phyloP scores from a whole-genome alignment of 2,888 invertebrate species.

The Caenorhabditis drosophilae region DNA sequence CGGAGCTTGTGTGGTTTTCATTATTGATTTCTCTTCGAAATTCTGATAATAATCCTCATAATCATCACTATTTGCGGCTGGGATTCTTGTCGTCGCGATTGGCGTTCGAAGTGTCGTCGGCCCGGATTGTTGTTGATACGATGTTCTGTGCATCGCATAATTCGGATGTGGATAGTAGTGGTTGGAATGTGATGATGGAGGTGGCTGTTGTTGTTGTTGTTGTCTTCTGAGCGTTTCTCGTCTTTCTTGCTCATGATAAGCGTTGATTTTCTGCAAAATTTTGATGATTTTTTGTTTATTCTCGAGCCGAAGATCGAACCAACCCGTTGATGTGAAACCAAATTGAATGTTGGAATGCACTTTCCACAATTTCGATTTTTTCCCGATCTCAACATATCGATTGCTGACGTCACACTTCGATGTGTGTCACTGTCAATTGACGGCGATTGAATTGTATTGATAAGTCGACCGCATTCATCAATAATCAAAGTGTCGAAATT shows the following conservation, averaged over 20 bases:
- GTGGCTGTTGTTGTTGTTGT: constrained; percentile 2
- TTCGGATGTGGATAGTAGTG: no score
- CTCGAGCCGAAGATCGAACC: not conserved
- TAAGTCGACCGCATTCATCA: constrained; percentile 24
- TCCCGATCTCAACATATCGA: no score
- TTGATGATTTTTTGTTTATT: not conserved
- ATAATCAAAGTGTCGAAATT: constrained; percentile 32
- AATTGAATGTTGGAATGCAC: no score
- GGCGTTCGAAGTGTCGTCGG: no score
- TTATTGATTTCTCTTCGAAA: not conserved
- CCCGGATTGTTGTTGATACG: no score
- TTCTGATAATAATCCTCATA: constrained; percentile 2
- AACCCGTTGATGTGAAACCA: no score
- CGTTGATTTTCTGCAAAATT: not conserved
- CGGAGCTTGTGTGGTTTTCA: not conserved
- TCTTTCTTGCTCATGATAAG: not conserved
- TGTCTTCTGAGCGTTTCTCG: constrained; percentile 2
- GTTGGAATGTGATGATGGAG: no score
- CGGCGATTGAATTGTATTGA: no score
- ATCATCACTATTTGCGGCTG: not conserved
- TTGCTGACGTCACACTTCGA: no score
- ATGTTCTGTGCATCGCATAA: no score
- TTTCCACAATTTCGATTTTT: no score
- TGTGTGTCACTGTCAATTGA: no score
- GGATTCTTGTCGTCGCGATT: not conserved